Conservation (phyloP, 2,888 invertebrate genomes). For the Nycteola revayana region DNA sequence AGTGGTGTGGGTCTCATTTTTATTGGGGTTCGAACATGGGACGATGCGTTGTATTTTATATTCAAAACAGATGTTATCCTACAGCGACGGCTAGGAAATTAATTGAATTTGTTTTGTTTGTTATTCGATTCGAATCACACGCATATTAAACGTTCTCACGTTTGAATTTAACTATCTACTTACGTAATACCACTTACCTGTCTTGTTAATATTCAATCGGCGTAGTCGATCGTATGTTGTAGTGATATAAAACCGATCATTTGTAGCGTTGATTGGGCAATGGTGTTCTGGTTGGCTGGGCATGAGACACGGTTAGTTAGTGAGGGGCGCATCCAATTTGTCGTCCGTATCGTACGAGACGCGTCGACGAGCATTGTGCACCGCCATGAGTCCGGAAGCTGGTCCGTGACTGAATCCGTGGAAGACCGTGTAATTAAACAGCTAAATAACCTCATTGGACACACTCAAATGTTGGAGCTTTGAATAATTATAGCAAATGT, state of each 20-base stretch:
- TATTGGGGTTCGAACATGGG: slow-evolving; percentile 65
- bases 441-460: slow-evolving; percentile 48
- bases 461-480: slow-evolving; percentile 20
- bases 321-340: slow-evolving; percentile 46
- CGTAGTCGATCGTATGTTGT: slow-evolving; percentile 15
- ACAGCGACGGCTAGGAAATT: slow-evolving; percentile 66
- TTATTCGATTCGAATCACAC: slow-evolving; percentile 66
- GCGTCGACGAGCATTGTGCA: slow-evolving; percentile 35
- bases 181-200: slow-evolving; percentile 31
- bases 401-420: slow-evolving; percentile 56
- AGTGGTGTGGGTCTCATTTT: slow-evolving; percentile 69
- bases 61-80: slow-evolving; percentile 78
- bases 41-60: slow-evolving; percentile 70
- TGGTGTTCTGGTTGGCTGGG: slow-evolving; percentile 40
- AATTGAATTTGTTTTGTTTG: slow-evolving; percentile 72
- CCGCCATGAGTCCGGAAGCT: slow-evolving; percentile 44
- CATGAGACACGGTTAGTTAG: slow-evolving; percentile 34
- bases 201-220: slow-evolving; percentile 33
- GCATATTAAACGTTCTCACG: slow-evolving; percentile 65
- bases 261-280: slow-evolving; percentile 42
- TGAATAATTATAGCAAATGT: too few species aligned
- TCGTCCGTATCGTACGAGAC: slow-evolving; percentile 31
- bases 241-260: slow-evolving; percentile 32
- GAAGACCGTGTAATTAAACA: slow-evolving; percentile 65
- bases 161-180: slow-evolving; percentile 43